Percentiles rank a stretch among this genome's conserved stretches.
Conservation (phyloP, 2,888 invertebrate genomes). For the Nipponacmea schrenckii region DNA sequence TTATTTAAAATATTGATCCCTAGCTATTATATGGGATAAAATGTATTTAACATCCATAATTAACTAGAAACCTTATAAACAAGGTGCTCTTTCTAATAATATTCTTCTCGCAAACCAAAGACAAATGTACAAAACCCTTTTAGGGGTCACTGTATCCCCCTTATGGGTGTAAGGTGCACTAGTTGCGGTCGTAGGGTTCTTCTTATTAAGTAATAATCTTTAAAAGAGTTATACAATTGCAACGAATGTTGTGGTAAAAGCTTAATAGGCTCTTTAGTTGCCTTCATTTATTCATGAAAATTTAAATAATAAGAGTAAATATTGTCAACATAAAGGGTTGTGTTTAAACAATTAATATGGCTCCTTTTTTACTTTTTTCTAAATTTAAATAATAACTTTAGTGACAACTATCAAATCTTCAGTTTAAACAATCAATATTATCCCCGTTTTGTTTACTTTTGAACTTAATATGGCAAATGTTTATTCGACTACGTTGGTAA, state of each 20-base stretch:
- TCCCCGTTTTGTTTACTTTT: too few species aligned
- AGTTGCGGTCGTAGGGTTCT: not conserved
- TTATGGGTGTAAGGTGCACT: not conserved
- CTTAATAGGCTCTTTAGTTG: not conserved
- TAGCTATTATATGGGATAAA: not conserved
- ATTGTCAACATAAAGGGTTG: slow-evolving; percentile 1
- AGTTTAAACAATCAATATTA: too few species aligned
- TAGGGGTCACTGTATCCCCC: not conserved
- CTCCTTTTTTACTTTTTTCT: too few species aligned
- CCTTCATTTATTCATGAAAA: slow-evolving; percentile 7
- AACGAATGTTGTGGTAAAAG: not conserved
- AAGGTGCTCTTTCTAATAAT: not conserved
- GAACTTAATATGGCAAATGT: too few species aligned
- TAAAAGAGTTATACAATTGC: not conserved
- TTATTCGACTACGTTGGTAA: too few species aligned
- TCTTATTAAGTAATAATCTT: not conserved
- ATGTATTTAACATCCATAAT: not conserved
- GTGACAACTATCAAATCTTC: too few species aligned
- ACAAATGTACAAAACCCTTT: not conserved
- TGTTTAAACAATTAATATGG: not conserved
- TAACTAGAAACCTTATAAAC: not conserved
- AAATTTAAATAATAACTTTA: too few species aligned
- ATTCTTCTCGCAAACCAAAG: not conserved
- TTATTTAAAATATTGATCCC: not conserved
- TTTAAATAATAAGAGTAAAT: slow-evolving; percentile 4